phyloP scores from a whole-genome alignment of 2,888 invertebrate genomes.

The Calliopum simillimum region DNA sequence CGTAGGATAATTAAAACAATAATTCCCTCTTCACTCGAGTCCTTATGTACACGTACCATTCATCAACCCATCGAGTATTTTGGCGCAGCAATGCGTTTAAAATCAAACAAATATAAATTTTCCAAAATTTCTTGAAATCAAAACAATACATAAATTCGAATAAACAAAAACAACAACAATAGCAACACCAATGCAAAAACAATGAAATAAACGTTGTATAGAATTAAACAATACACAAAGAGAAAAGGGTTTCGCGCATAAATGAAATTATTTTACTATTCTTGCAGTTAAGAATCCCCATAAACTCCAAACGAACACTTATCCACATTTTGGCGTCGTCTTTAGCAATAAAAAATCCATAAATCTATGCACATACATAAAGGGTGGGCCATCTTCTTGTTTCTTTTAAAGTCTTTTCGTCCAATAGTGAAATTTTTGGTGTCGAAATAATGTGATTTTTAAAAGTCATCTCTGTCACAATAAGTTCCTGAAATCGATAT shows the following conservation, averaged over 20 bases:
- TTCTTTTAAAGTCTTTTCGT: no score
- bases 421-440: no score
- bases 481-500: no score
- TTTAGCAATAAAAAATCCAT: constrained; percentile 20
- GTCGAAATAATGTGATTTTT: no score
- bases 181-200: neutral
- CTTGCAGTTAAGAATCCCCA: neutral
- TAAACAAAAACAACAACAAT: constrained; percentile 12
- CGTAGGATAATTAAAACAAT: constrained; percentile 31
- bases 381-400: no score
- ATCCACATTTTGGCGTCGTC: constrained; percentile 16
- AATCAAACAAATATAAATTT: constrained; percentile 20
- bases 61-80: neutral
- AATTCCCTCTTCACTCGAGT: constrained; percentile 10
- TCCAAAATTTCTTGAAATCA: constrained; percentile 27
- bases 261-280: constrained; percentile 20
- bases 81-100: neutral
- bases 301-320: constrained; percentile 7
- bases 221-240: neutral
- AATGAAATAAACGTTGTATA: neutral
- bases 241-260: constrained; percentile 23
- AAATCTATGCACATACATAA: constrained; percentile 31
- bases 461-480: no score
- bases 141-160: constrained; percentile 12
- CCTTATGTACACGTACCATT: no score